Base-by-base conservation (phyloP, 2,113 vertebrate species). In the Chaetops frenatus region DNA sequence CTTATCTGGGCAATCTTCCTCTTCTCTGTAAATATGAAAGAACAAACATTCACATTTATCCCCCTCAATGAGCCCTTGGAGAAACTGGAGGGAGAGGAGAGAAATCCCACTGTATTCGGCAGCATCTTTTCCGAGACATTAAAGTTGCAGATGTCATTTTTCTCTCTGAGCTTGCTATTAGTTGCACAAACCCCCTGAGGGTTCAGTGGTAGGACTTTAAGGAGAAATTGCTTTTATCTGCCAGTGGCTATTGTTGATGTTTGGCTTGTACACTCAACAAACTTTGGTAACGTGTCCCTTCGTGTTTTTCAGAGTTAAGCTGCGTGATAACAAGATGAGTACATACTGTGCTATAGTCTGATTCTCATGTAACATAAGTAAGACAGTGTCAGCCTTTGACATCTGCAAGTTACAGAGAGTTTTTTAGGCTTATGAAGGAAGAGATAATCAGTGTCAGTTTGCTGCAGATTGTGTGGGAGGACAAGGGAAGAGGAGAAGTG, bases 201-300 rank as follows among this genome's bases (percentile, higher is more conserved):
- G 38, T 70, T 89, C 77, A 70, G 69, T 78, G 65, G 25, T 92
- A 72, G 72, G 48, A 71, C 74, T 93, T 70, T 40, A 73, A 57
- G 76, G 84, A 90, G 51, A 90, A 94, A 93, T 74, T 71, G 76
- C 64, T 93, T 90, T 93, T 86, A 70, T 90, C 93, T 92, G 85
- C 61, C 88, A 60, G 45, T 88, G 82, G 64, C 76, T 92, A 73
- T 90, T 83, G 89, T 92, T 93, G 89, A 53, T 61, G 40, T 66
- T 94, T 94, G 92, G 88, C 92, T 93, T 67, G 48, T 79, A 57
- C 7, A 21, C 48, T 66, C 50, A 61, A 20, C 88, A 78, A 53
- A 35, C 28, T 86, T 71, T 1, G 12, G 76, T 84, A 92, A 81
- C 70, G 0, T 78, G 92, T 71, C 82, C 53, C 40, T 62, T 93